phyloP scores from a whole-genome alignment of 2,888 invertebrate genomes.

The Tiliacea aurago region DNA sequence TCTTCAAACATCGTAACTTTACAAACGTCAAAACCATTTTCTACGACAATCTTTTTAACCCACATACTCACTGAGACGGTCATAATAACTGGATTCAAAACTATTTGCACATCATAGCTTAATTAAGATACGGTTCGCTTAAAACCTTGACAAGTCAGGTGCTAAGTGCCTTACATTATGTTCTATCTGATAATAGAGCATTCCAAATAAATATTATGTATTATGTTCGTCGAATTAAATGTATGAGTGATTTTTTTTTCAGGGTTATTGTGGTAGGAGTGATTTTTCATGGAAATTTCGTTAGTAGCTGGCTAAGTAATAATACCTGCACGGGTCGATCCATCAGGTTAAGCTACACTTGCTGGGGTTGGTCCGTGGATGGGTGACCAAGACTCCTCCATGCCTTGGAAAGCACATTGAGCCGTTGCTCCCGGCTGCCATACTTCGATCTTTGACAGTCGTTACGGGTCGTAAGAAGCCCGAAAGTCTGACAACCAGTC shows the following conservation, averaged over 20 bases:
- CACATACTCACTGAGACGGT: conserved; percentile 28
- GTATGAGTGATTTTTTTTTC: conserved; percentile 10
- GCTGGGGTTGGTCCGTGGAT: too few relatives aligned
- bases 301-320: too few relatives aligned
- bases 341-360: too few relatives aligned
- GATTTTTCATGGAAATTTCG: not conserved
- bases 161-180: conserved; percentile 23
- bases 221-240: not conserved
- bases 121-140: conserved; percentile 40
- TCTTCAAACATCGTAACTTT: not conserved
- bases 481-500: too few relatives aligned
- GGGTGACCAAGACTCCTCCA: too few relatives aligned
- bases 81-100: conserved; percentile 25
- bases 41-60: conserved; percentile 39
- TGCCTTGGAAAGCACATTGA: too few relatives aligned
- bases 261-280: not conserved
- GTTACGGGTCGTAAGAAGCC: too few relatives aligned
- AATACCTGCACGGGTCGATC: too few relatives aligned
- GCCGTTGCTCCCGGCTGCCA: too few relatives aligned
- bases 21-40: not conserved
- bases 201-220: too few relatives aligned
- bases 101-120: conserved; percentile 29
- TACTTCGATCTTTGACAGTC: too few relatives aligned
- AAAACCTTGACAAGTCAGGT: conserved; percentile 44
- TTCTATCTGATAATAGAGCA: conserved; percentile 19